Evolutionary conservation across 2,113 vertebrate species (phyloP).

Genomic region (Actinemys pallida): DNA sequence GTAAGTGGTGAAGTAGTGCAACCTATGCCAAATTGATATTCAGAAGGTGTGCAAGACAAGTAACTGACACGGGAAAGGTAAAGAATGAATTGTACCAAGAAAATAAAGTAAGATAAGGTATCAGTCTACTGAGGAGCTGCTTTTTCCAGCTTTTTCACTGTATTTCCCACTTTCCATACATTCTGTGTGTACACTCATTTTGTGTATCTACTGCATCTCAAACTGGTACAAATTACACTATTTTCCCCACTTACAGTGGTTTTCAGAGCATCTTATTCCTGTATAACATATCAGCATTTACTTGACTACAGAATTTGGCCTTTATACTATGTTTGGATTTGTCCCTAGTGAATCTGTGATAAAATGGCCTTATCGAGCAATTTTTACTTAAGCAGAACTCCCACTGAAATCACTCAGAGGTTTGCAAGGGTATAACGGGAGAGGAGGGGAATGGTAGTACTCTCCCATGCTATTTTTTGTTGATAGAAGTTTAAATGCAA

Average conservation of each 20-base stretch:
- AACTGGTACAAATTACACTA: neutral
- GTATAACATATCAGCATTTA: neutral
- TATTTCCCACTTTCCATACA: neutral
- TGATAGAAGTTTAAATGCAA: conserved; percentile 32
- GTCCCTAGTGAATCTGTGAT: neutral
- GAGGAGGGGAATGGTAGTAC: neutral
- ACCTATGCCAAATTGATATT: neutral
- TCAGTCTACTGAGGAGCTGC: neutral
- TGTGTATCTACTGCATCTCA: neutral
- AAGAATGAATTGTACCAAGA: neutral
- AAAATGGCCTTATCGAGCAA: neutral
- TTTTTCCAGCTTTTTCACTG: neutral
- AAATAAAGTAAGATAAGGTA: neutral
- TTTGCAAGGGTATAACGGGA: neutral
- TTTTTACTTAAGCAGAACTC: neutral
- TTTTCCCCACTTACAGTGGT: neutral
- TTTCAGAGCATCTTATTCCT: neutral
- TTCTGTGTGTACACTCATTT: neutral
- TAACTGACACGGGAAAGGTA: neutral
- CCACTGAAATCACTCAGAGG: neutral
- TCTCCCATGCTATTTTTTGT: neutral
- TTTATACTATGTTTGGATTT: neutral
- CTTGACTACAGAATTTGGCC: neutral
- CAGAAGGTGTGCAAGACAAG: neutral
- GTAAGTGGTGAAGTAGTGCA: neutral